These are phyloP conservation scores for Tetheella fluctuosa DNA, from an alignment of 2,888 invertebrate genomes.

Conservation along the genomic window DNA sequence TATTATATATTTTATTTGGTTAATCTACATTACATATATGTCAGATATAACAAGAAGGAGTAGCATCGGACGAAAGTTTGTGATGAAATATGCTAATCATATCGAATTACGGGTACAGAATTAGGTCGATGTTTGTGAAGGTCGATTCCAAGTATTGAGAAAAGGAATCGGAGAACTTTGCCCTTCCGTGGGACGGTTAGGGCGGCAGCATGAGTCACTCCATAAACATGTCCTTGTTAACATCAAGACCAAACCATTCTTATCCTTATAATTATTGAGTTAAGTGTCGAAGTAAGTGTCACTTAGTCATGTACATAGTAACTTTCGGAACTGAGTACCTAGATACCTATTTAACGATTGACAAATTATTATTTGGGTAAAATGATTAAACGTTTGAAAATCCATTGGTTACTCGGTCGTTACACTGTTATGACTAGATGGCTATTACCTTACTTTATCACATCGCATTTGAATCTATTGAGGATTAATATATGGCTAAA, in stretches of 20 bases:
- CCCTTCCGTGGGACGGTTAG: not conserved
- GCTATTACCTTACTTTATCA: no score
- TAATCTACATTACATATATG: no score
- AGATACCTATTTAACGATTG: no score
- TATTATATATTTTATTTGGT: no score
- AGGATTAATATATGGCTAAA: no score
- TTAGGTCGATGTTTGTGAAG: not conserved
- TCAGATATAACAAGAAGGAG: no score
- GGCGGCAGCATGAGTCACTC: slow-evolving; percentile 1
- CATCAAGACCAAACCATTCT: not conserved
- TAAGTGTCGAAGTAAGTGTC: not conserved
- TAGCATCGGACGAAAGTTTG: not conserved
- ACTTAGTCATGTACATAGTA: not conserved
- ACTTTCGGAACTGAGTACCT: not conserved
- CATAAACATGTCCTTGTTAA: not conserved
- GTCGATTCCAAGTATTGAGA: not conserved
- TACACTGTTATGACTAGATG: no score
- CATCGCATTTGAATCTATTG: no score
- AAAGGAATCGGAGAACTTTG: not conserved
- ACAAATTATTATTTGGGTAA: not conserved
- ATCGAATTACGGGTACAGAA: not conserved
- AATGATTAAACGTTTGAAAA: no score
- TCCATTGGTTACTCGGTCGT: no score
- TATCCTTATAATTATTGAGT: not conserved
- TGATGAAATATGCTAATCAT: not conserved